A percentile compares a stretch with the other conserved stretches of the same genome.
Conservation (phyloP, 1,140 invertebrate genomes). For the Cardiocondyla obscurior region DNA sequence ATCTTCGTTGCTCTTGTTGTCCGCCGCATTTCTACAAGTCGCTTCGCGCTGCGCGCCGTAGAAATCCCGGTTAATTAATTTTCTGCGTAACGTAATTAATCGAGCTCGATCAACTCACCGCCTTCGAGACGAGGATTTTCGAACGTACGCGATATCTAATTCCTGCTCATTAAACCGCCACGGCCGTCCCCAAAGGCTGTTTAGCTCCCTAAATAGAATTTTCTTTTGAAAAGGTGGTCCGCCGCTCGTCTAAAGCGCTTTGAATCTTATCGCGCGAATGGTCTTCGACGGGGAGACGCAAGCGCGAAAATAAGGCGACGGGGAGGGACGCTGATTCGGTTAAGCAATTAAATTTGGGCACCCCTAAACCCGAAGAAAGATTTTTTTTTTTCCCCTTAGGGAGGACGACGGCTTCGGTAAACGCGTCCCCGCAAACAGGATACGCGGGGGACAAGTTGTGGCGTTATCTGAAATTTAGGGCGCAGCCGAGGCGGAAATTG, state of each 20-base stretch:
- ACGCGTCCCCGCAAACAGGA: constrained; percentile 56
- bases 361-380: background rate
- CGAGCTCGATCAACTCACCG: background rate
- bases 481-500: constrained; percentile 64
- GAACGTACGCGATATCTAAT: background rate
- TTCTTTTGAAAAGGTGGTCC: background rate
- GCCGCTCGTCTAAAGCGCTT: background rate
- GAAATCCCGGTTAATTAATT: too few species aligned
- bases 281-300: constrained; percentile 22
- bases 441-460: constrained; percentile 66
- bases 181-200: background rate
- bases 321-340: constrained; percentile 25
- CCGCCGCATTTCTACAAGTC: background rate
- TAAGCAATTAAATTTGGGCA: constrained; percentile 50
- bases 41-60: too few species aligned
- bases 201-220: constrained; percentile 19
- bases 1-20: background rate
- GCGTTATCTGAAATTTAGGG: constrained; percentile 70
- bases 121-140: background rate
- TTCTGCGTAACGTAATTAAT: constrained; percentile 1
- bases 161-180: background rate
- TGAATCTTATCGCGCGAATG: constrained; percentile 38
- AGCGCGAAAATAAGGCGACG: background rate
- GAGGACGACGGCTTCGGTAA: constrained; percentile 3
- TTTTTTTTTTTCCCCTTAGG: constrained; percentile 42